Conservation (phyloP, 2,797 vertebrate genomes). For the Enteromius viviparus region DNA sequence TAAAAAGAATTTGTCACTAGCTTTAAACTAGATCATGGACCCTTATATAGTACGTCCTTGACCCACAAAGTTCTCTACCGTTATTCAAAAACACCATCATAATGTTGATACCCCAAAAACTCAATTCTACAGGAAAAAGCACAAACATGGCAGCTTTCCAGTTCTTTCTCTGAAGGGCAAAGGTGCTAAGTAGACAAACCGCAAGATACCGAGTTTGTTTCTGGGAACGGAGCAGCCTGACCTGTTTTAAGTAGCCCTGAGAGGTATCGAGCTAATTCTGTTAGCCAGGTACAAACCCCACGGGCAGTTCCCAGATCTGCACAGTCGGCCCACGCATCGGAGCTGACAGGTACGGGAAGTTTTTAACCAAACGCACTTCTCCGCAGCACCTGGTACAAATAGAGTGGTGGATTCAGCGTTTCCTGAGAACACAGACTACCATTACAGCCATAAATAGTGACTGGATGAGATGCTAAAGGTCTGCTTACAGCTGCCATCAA, state of each 20-base stretch:
- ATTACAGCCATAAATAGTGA: conserved; percentile 65
- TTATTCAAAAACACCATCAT: background rate
- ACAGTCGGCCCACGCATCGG: conserved; percentile 57
- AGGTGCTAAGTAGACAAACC: conserved; percentile 13
- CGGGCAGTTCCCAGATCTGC: conserved; percentile 61
- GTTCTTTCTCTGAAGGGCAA: background rate
- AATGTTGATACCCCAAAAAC: background rate
- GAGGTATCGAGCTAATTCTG: conserved; percentile 41
- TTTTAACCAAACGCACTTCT: conserved; percentile 70
- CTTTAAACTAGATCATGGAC: background rate
- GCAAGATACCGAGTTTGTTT: background rate
- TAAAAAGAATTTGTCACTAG: background rate
- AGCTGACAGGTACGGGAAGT: conserved; percentile 73
- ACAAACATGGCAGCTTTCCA: background rate
- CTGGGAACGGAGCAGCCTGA: conserved; percentile 10
- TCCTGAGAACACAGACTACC: conserved; percentile 77
- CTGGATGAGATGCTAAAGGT: conserved; percentile 67
- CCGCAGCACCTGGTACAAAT: conserved; percentile 73
- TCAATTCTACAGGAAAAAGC: background rate
- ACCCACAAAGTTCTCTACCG: background rate
- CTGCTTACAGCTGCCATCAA: conserved; percentile 43
- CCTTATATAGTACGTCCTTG: background rate
- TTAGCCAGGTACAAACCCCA: conserved; percentile 51
- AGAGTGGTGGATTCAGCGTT: conserved; percentile 67
- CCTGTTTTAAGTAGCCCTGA: conserved; percentile 37